phyloP scores from a whole-genome alignment of 2,113 vertebrate species.

The Passer montanus region DNA sequence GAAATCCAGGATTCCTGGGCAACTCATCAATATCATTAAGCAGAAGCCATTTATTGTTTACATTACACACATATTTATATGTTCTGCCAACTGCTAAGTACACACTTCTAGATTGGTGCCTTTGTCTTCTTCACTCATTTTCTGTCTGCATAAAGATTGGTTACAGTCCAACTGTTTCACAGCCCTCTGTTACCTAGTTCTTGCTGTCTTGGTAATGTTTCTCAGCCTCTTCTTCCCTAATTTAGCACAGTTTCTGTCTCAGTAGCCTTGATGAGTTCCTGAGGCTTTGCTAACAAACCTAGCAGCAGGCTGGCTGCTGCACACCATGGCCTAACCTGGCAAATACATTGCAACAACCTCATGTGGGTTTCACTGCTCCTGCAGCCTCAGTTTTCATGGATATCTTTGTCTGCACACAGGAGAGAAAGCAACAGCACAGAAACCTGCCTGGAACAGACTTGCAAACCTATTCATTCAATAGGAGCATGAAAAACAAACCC shows the following conservation, averaged over 20 bases:
- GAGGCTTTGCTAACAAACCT: not conserved
- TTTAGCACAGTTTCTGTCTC: not conserved
- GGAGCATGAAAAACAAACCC: too few species aligned
- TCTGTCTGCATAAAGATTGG: not conserved
- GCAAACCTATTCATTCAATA: too few species aligned
- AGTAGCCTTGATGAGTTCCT: not conserved
- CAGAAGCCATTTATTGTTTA: not conserved
- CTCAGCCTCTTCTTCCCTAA: not conserved
- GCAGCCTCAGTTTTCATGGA: not conserved
- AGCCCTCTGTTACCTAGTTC: not conserved
- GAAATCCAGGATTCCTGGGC: not conserved
- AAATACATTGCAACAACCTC: not conserved
- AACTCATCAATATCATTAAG: not conserved
- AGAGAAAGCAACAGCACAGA: not conserved
- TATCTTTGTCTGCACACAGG: fast-evolving
- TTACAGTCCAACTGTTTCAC: not conserved
- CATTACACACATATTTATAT: not conserved
- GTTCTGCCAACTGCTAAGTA: not conserved
- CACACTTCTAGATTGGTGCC: not conserved
- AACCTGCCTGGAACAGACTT: not conserved
- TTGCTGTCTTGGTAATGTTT: not conserved
- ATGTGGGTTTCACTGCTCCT: not conserved
- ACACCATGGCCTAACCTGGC: not conserved
- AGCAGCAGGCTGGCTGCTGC: not conserved
- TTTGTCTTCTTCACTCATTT: not conserved